Percentiles rank a stretch among this genome's conserved stretches.
Conservation (phyloP, 30 jellyfish, hydroid and myxozoan species). For the Chrysaora quinquecirrha region DNA sequence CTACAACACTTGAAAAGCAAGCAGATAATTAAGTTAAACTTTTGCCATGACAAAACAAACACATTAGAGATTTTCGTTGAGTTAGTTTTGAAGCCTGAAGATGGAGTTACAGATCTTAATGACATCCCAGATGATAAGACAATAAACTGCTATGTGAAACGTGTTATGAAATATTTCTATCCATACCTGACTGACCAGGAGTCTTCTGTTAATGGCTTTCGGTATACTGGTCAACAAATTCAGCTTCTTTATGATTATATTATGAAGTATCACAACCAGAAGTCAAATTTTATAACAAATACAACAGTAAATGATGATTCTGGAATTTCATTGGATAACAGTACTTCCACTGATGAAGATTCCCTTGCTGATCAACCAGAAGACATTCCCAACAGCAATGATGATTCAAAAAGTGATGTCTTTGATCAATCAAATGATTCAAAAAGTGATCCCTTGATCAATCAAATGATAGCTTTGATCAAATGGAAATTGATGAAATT, state of each 20-base stretch:
- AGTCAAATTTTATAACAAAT: not conserved
- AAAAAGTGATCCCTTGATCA: no score
- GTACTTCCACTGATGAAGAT: not conserved
- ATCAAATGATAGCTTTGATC: not conserved
- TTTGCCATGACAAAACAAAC: not conserved
- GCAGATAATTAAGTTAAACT: not conserved
- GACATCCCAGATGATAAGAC: not conserved
- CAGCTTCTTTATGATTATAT: conserved; percentile 46
- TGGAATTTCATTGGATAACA: not conserved
- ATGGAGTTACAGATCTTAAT: not conserved
- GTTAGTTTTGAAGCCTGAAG: not conserved
- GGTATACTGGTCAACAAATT: conserved; percentile 49
- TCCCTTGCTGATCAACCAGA: no score
- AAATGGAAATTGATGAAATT: conserved; percentile 2
- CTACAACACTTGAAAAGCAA: not conserved
- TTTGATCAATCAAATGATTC: not conserved
- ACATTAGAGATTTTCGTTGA: not conserved
- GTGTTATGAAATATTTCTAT: conserved; percentile 20
- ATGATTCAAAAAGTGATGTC: no score
- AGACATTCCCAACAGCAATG: no score
- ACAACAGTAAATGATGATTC: not conserved
- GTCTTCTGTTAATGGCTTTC: not conserved
- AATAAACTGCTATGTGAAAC: not conserved
- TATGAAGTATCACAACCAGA: conserved; percentile 17
- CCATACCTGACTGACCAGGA: not conserved